phyloP scores from a whole-genome alignment of 2,888 invertebrate genomes.

The Tribolium freemani region DNA sequence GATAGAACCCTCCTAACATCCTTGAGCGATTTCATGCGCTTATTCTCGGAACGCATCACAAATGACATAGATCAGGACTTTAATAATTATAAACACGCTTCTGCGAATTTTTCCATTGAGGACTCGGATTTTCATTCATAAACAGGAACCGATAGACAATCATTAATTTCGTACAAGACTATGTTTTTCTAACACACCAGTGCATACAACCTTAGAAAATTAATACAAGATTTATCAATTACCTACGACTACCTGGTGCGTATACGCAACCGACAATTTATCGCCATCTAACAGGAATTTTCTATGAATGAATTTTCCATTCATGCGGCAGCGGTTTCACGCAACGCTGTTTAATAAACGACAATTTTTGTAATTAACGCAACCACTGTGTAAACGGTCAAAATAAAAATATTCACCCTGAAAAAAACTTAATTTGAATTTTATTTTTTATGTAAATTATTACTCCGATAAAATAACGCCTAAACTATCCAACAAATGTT shows the following conservation, averaged over 20 bases:
- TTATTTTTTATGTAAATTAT: too few relatives aligned
- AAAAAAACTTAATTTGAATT: too few relatives aligned
- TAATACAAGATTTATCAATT: constrained; percentile 22
- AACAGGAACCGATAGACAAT: not conserved
- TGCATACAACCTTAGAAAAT: constrained; percentile 14
- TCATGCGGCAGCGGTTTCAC: constrained; percentile 3
- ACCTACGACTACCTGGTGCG: not conserved
- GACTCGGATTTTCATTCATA: not conserved
- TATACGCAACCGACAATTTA: constrained; percentile 19
- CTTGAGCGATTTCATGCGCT: not conserved
- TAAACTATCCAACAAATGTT: too few relatives aligned
- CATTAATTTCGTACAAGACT: constrained; percentile 2
- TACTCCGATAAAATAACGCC: too few relatives aligned
- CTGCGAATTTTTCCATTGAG: not conserved
- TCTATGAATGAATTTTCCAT: constrained; percentile 20
- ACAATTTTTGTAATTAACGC: not conserved
- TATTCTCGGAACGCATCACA: not conserved
- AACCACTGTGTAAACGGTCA: too few relatives aligned
- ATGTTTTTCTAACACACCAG: constrained; percentile 9
- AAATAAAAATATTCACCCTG: too few relatives aligned
- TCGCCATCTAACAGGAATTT: constrained; percentile 9
- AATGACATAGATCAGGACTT: not conserved
- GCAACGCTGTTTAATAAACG: not conserved
- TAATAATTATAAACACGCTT: not conserved
- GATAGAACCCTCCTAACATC: not conserved